phyloP scores from a whole-genome alignment of 1,140 invertebrate species.

The Pachyrhynchus sulphureomaculatus region DNA sequence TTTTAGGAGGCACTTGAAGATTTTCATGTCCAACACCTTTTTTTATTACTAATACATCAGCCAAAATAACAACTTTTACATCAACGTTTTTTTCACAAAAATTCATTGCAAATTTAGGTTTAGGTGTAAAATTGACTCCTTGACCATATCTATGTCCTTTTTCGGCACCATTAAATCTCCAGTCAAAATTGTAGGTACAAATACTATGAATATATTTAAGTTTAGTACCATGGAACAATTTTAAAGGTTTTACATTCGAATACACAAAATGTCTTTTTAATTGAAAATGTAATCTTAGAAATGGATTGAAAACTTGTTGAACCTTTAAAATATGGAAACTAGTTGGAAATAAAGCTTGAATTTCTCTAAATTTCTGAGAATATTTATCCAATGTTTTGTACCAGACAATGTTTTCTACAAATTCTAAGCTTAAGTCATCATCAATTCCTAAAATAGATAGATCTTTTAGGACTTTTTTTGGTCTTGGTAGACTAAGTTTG shows the following conservation, averaged over 20 bases:
- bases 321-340: background rate
- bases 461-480: background rate
- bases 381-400: background rate
- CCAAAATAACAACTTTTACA: slow-evolving; percentile 40
- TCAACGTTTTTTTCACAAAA: slow-evolving; percentile 35
- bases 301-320: slow-evolving; percentile 13
- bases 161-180: slow-evolving; percentile 37
- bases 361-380: slow-evolving; percentile 4
- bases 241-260: slow-evolving; percentile 17
- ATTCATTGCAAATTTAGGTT: slow-evolving; percentile 42
- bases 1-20: slow-evolving; percentile 24
- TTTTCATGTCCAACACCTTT: slow-evolving; percentile 8
- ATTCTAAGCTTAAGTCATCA: background rate
- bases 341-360: slow-evolving; percentile 3
- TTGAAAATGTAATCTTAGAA: slow-evolving; percentile 3
- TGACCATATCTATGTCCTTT: slow-evolving; percentile 40
- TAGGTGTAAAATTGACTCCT: slow-evolving; percentile 44
- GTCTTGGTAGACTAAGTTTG: no score
- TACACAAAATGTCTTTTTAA: slow-evolving; percentile 2
- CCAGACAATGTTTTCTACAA: background rate
- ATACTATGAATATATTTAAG: slow-evolving; percentile 35
- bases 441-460: background rate
- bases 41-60: slow-evolving; percentile 21
- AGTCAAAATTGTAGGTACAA: slow-evolving; percentile 44
- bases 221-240: slow-evolving; percentile 44